These are phyloP conservation scores for Piscicola geometra DNA, from an alignment of 2,888 invertebrate species.

Conservation along the genomic window DNA sequence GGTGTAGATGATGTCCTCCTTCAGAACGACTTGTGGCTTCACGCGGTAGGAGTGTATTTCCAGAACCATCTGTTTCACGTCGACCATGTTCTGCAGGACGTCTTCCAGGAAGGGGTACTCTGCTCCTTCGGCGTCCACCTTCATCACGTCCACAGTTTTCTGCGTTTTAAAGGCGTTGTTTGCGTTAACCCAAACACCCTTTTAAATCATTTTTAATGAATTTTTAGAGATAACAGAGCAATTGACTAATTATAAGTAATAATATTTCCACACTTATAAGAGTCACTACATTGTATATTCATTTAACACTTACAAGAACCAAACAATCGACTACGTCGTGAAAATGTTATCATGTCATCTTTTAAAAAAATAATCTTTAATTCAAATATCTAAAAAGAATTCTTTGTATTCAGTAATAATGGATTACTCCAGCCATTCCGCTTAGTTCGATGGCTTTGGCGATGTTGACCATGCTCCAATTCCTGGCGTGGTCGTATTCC, in stretches of 20 bases:
- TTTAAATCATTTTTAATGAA: no score
- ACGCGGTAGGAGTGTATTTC: background rate
- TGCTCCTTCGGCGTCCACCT: conserved; percentile 14
- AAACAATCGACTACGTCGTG: no score
- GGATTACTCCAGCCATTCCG: no score
- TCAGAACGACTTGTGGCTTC: background rate
- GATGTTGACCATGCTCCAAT: conserved; percentile 10
- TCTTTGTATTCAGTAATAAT: no score
- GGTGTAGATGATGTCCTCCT: conserved; percentile 18
- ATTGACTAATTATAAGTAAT: background rate
- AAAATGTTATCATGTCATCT: no score
- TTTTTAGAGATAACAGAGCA: background rate
- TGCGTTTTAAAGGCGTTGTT: background rate
- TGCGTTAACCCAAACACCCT: no score
- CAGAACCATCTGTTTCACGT: conserved; percentile 22
- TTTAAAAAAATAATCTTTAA: no score
- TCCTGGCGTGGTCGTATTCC: background rate
- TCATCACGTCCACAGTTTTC: conserved; percentile 13
- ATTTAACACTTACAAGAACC: no score
- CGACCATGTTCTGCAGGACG: background rate
- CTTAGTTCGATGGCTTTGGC: background rate
- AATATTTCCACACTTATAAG: no score
- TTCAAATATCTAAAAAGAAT: no score
- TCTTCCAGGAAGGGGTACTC: conserved; percentile 22
- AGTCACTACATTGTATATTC: no score